phyloP scores from a whole-genome alignment of 1,140 invertebrate genomes.

The Drosophila bocki region DNA sequence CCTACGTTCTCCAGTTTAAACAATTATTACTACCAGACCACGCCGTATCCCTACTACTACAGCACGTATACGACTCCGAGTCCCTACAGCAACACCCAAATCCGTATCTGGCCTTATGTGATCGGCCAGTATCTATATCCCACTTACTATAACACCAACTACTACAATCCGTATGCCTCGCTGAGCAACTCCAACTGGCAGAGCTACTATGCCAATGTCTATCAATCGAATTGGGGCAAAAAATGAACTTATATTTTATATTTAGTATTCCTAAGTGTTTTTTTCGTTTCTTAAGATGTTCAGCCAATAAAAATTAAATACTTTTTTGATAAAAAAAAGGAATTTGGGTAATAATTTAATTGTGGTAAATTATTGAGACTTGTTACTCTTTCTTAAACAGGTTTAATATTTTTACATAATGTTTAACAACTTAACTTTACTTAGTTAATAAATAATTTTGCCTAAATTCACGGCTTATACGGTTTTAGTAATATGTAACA shows the following conservation, averaged over 20 bases:
- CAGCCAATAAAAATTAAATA: constrained; percentile 24
- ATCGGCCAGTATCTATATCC: constrained; percentile 78
- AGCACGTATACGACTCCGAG: constrained; percentile 50
- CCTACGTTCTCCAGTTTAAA: constrained; percentile 67
- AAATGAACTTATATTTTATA: constrained; percentile 34
- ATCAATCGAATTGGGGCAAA: constrained; percentile 59
- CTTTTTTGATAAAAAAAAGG: constrained; percentile 2
- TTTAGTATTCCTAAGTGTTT: constrained; percentile 4
- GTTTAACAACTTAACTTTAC: not conserved
- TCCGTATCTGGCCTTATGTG: constrained; percentile 78
- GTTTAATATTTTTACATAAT: constrained; percentile 4
- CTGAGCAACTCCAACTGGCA: constrained; percentile 61
- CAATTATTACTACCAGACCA: constrained; percentile 58
- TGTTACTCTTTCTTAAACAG: not conserved
- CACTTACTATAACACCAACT: constrained; percentile 63
- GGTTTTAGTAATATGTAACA: not conserved
- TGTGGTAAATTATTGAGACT: not conserved
- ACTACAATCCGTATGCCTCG: constrained; percentile 66
- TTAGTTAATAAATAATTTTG: not conserved
- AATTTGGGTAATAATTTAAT: not conserved
- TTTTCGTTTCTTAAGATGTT: constrained; percentile 21
- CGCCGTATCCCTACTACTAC: constrained; percentile 67
- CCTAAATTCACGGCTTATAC: not conserved
- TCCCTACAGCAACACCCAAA: constrained; percentile 52
- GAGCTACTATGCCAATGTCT: constrained; percentile 60